Evolutionary conservation across 2,113 vertebrate species (phyloP), one percentile per base, ranked within the genome.

Genomic region (Daubentonia madagascariensis): DNA sequence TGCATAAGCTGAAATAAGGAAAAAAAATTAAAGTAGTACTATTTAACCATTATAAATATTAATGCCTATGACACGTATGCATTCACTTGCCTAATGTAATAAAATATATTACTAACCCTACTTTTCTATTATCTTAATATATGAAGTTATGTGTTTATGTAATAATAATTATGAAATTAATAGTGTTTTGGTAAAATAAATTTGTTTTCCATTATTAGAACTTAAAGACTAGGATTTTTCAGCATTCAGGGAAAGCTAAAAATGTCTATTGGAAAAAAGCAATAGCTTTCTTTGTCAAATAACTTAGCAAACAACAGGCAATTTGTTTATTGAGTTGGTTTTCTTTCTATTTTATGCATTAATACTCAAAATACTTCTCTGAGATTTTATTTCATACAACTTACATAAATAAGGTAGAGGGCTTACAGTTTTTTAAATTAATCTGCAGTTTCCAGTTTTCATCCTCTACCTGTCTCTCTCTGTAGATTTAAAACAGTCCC

Each of bases 401-500:
- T 57, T 67, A 86, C 16, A 94, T 80, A 84, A 76, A 61, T 90
- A 68, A 85, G 78, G 76, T 63, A 83, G 6, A 84, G 13, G 30
- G 3, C 6, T 83, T 92, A 83, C 7, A 35, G 1, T 59, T 97
- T 96, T 63, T 78, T 18, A 80, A 97, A 91, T 95, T 85, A 94
- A 94, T 91, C 61, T 95, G 73, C 65, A 86, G 76, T 68, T 93
- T 91, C 43, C 28, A 92, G 32, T 86, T 92, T 95, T 86, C 40
- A 54, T 40, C 73, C 78, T 85, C 67, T 37, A 57, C 12, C 72
- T 96, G 59, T 92, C 50, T 43, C 22, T 97, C 48, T 94, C 13
- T 79, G 9, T 88, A 43, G 76, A 89, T 93, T 95, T 95, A 59
- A 87, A 94, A 84, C n/a, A 85, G 95, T 97, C 8, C n/a, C 32